phyloP scores from a whole-genome alignment of 2,797 vertebrate genomes.

The Chiloscyllium punctatum region DNA sequence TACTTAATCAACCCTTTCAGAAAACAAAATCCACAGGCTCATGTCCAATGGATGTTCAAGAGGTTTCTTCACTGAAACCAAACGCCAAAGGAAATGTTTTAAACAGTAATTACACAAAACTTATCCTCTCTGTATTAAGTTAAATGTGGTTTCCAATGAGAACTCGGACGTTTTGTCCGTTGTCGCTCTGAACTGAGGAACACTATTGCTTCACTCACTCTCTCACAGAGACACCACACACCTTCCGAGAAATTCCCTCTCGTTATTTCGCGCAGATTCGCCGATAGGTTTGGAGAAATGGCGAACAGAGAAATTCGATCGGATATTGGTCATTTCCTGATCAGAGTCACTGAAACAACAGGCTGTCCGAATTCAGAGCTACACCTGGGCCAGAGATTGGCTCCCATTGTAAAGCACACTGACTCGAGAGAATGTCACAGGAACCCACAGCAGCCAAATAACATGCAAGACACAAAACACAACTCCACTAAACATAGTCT shows the following conservation, averaged over 20 bases:
- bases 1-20: not conserved
- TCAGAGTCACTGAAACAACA: too few species aligned
- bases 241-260: not conserved
- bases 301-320: not conserved
- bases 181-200: not conserved
- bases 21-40: too few species aligned
- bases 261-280: not conserved
- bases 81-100: not conserved
- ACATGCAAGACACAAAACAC: slow-evolving; percentile 21
- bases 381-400: too few species aligned
- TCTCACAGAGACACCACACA: not conserved
- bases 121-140: not conserved
- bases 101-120: not conserved
- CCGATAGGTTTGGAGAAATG: not conserved
- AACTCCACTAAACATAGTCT: slow-evolving; percentile 24
- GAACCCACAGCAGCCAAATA: not conserved
- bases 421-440: not conserved
- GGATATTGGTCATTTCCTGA: not conserved
- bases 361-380: not conserved
- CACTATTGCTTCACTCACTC: not conserved
- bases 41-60: too few species aligned
- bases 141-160: not conserved
- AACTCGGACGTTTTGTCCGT: too few species aligned
- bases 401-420: not conserved
- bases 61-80: not conserved